Base-by-base conservation (phyloP, 2,888 invertebrate species). In the Cantharis rustica region DNA sequence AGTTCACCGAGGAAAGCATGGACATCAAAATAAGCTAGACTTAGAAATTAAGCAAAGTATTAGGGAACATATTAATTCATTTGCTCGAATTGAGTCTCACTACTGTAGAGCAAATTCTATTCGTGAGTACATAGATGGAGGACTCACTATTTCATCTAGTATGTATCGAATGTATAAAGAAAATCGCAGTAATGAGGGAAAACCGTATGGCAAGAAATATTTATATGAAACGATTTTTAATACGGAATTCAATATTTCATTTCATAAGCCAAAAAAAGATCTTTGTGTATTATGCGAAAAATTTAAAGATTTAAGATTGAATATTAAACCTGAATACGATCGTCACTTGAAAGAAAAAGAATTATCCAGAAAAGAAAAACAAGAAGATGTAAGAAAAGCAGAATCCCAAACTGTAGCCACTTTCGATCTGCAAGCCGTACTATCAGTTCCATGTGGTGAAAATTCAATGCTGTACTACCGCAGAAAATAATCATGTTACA, bases 381-480 rank as follows among this genome's bases (percentile, higher is more conserved):
- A 61, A 76, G 47, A 64, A 10, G 73, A 70, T 72, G 16, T 61
- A 13, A 13, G 15, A 1, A 64, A 47, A 69, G n/a, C n/a, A n/a
- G n/a, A n/a, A n/a, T n/a, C n/a, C n/a, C n/a, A n/a, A n/a, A n/a
- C n/a, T n/a, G n/a, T 80, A 10, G 72, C 76, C 11, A 68, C 26
- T 10, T 81, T 62, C 73, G 79, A 82, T 71, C 68, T 80, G 15
- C 79, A 80, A 72, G 81, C 79, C 17, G 79, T 77, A 66, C 82
- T 85, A 16, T 83, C 85, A 75, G 83, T 82, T 64, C 84, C 86
- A 1, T 83, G 81, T 79, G 84, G 84, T 17, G 82, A 85, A 13
- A 75, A 79, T 11, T 84, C 83, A 10, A 77, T 23, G 77, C 47
- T 85, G 71, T 85, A 85, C 75, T 84, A 85, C 68, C 82, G 81